These are phyloP conservation scores for Brachionichthys hirsutus DNA, from an alignment of 2,113 vertebrate genomes.

Conservation along the genomic window DNA sequence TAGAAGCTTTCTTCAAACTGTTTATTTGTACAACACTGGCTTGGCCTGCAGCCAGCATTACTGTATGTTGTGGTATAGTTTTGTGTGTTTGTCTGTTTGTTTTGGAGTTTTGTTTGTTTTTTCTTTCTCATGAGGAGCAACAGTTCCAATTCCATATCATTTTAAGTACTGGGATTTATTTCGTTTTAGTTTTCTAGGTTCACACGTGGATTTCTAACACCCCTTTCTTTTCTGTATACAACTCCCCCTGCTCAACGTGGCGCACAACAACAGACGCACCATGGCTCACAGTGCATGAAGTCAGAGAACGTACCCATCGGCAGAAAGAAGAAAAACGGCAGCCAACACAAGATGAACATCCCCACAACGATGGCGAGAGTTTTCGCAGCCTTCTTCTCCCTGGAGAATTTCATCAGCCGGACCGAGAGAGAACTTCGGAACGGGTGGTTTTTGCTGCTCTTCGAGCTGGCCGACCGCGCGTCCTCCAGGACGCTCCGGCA, in stretches of 20 bases:
- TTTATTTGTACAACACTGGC: not conserved
- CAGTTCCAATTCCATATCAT: too few relatives aligned
- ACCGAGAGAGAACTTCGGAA: constrained; percentile 93
- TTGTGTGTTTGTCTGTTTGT: too few relatives aligned
- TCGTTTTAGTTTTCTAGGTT: too few relatives aligned
- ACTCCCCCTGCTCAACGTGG: too few relatives aligned
- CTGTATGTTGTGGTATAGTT: too few relatives aligned
- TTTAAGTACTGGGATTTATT: too few relatives aligned
- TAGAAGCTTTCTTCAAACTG: not conserved
- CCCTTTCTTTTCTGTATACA: too few relatives aligned
- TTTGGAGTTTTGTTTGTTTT: not conserved
- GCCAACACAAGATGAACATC: constrained; percentile 97
- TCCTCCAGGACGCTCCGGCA: constrained; percentile 85
- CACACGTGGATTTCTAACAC: too few relatives aligned
- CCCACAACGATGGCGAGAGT: constrained; percentile 97
- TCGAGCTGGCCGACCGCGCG: constrained; percentile 69
- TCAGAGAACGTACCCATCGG: constrained; percentile 87
- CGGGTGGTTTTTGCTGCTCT: constrained; percentile 84
- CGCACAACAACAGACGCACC: too few relatives aligned
- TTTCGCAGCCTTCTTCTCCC: constrained; percentile 97
- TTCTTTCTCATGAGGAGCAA: too few relatives aligned
- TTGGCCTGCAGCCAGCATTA: not conserved
- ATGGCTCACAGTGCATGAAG: not conserved
- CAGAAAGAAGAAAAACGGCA: constrained; percentile 97
- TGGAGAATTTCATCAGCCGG: constrained; percentile 95